These are phyloP conservation scores for Onthophagus sagittarius DNA, from an alignment of 2,888 invertebrate genomes.

Conservation along the genomic window DNA sequence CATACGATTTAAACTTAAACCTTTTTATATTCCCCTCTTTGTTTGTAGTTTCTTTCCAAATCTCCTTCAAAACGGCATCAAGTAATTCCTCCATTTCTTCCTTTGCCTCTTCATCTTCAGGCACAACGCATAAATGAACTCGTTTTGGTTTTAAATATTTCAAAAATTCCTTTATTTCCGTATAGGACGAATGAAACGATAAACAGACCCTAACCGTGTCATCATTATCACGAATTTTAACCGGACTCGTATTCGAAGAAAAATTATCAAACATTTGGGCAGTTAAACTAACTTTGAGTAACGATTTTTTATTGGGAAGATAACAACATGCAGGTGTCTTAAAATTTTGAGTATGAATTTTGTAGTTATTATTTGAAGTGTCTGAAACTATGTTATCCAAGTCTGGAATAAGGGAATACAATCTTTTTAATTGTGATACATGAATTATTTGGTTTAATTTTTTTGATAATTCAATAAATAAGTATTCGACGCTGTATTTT, in stretches of 20 bases:
- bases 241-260: neutral
- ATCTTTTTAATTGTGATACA: slow-evolving; percentile 54
- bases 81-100: slow-evolving; percentile 32
- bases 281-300: slow-evolving; percentile 6
- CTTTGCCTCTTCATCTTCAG: slow-evolving; percentile 31
- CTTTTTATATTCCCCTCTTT: slow-evolving; percentile 1
- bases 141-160: slow-evolving; percentile 60
- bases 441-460: slow-evolving; percentile 58
- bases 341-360: slow-evolving; percentile 59
- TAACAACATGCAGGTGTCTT: neutral
- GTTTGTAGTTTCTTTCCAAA: neutral
- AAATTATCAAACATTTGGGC: slow-evolving; percentile 18
- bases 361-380: slow-evolving; percentile 27
- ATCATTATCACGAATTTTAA: too few species aligned
- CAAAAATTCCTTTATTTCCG: slow-evolving; percentile 65
- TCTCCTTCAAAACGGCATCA: slow-evolving; percentile 25
- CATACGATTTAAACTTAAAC: too few species aligned
- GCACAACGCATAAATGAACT: slow-evolving; percentile 56
- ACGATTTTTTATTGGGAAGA: neutral
- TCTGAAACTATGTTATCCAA: slow-evolving; percentile 53
- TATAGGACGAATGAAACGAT: slow-evolving; percentile 71
- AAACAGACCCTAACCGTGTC: slow-evolving; percentile 56
- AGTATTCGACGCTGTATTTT: slow-evolving; percentile 59
- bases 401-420: slow-evolving; percentile 65
- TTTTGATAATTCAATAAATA: slow-evolving; percentile 57